Evolutionary conservation across 2,888 invertebrate genomes (phyloP).

Genomic region (Campoletis raptor): DNA sequence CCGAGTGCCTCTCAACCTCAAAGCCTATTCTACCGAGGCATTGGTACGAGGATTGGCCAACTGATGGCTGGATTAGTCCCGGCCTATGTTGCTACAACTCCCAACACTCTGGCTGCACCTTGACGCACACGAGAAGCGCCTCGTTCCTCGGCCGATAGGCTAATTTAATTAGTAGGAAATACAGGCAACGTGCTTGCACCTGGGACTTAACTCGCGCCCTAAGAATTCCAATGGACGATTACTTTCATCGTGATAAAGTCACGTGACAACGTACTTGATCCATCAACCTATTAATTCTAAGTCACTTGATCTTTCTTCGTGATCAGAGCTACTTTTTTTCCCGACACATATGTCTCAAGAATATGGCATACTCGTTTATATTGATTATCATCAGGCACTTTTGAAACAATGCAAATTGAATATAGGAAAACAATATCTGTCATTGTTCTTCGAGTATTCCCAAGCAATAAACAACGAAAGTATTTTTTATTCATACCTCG

Average conservation of each 20-base stretch:
- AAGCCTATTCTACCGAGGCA: conserved; percentile 37
- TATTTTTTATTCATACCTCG: no score
- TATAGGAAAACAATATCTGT: not conserved
- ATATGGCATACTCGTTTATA: not conserved
- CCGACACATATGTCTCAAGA: not conserved
- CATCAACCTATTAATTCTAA: conserved; percentile 25
- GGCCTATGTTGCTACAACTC: conserved; percentile 43
- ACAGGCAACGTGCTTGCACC: conserved; percentile 70
- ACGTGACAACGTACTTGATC: conserved; percentile 33
- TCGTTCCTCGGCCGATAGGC: conserved; percentile 73
- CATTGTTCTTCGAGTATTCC: not conserved
- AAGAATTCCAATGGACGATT: conserved; percentile 59
- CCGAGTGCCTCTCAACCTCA: conserved; percentile 65
- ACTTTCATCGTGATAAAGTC: conserved; percentile 46
- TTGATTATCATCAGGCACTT: not conserved
- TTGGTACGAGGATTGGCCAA: conserved; percentile 41
- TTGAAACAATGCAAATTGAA: not conserved
- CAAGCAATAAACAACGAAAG: not conserved
- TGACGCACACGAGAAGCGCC: conserved; percentile 41
- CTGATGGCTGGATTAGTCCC: conserved; percentile 55
- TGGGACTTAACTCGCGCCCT: conserved; percentile 47
- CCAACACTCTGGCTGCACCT: conserved; percentile 60
- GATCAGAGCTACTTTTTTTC: not conserved
- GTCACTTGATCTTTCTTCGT: conserved; percentile 9
- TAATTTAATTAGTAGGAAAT: conserved; percentile 80